Conservation (phyloP, 2,888 invertebrate species). For the Encarsia formosa region DNA sequence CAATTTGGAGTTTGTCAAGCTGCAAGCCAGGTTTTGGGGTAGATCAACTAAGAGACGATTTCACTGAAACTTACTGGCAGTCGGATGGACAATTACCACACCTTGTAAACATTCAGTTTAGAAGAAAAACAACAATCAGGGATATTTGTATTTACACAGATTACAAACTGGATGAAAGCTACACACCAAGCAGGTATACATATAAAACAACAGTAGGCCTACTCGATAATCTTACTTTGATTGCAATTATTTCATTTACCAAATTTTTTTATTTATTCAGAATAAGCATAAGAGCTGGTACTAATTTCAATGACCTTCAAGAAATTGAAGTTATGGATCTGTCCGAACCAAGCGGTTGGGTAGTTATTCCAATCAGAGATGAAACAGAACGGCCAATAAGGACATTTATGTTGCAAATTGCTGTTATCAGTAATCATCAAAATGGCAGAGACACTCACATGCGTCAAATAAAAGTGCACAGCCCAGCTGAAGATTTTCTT, state of each 20-base stretch:
- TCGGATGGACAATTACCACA: constrained; percentile 98
- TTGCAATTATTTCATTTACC: too few relatives aligned
- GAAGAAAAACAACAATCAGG: constrained; percentile 88
- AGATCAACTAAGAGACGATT: constrained; percentile 91
- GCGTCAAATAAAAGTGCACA: constrained; percentile 93
- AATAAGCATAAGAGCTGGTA: constrained; percentile 88
- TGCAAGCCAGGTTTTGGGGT: constrained; percentile 99
- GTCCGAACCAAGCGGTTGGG: constrained; percentile 95
- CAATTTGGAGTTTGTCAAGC: constrained; percentile 97
- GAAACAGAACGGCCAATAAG: constrained; percentile 81
- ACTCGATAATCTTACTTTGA: too few relatives aligned
- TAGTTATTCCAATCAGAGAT: constrained; percentile 87
- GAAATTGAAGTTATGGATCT: constrained; percentile 93
- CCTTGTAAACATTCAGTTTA: constrained; percentile 94
- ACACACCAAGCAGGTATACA: constrained; percentile 84
- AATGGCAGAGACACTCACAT: constrained; percentile 98
- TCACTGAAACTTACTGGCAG: constrained; percentile 98
- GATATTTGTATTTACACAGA: constrained; percentile 97
- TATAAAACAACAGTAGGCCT: too few relatives aligned
- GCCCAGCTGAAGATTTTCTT: constrained; percentile 67
- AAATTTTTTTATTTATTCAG: too few relatives aligned
- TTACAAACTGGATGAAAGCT: constrained; percentile 97
- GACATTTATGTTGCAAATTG: constrained; percentile 95
- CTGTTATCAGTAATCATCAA: constrained; percentile 96
- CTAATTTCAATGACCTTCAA: constrained; percentile 93